Conservation (phyloP, 2,888 invertebrate species). For the Auanema sp. region DNA sequence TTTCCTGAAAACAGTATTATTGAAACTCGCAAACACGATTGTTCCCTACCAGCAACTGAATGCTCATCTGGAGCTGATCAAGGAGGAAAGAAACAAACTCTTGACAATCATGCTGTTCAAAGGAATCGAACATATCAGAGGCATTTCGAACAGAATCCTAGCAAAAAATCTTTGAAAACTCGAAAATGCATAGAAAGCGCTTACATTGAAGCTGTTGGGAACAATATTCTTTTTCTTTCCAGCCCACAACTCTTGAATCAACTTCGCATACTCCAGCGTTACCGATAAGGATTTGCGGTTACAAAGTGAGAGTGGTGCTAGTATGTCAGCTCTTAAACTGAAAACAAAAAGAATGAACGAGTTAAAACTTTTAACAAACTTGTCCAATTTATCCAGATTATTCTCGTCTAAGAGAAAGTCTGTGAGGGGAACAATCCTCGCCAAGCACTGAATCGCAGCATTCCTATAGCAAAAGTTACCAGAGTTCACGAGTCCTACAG, state of each 20-base stretch:
- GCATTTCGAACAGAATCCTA: constrained; percentile 83
- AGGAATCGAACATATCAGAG: constrained; percentile 83
- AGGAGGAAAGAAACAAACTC: constrained; percentile 87
- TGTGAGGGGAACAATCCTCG: constrained; percentile 41
- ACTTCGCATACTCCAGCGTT: constrained; percentile 36
- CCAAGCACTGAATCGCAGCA: constrained; percentile 79
- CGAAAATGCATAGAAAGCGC: no score
- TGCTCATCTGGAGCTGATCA: constrained; percentile 77
- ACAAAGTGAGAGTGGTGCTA: constrained; percentile 3
- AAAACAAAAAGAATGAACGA: constrained; percentile 1
- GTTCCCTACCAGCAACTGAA: no score
- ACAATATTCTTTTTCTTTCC: constrained; percentile 49
- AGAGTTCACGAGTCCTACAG: constrained; percentile 86
- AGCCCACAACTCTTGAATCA: constrained; percentile 44
- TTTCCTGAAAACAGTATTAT: constrained; percentile 70
- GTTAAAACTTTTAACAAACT: neutral
- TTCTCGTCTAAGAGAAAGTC: constrained; percentile 38
- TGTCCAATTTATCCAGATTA: constrained; percentile 19
- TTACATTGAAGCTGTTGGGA: constrained; percentile 43
- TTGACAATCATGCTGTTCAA: constrained; percentile 91
- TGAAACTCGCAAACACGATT: no score
- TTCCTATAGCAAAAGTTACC: constrained; percentile 96
- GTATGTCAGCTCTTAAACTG: neutral
- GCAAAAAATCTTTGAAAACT: no score
- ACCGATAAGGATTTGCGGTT: constrained; percentile 19